phyloP scores from a whole-genome alignment of 2,113 vertebrate genomes.

The Smithornis capensis region DNA sequence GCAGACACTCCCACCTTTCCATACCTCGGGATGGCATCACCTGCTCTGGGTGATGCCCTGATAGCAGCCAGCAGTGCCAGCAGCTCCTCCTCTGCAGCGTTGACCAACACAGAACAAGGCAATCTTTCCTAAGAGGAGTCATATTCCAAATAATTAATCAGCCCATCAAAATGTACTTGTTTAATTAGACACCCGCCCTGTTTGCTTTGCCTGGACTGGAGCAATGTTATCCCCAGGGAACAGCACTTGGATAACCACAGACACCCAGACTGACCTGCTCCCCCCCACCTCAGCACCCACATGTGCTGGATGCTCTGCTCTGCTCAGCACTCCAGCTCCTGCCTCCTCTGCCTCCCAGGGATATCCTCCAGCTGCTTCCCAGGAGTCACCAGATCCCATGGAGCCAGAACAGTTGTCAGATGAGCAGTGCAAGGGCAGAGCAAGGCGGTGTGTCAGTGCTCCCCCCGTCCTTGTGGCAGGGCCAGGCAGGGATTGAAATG shows the following conservation, averaged over 20 bases:
- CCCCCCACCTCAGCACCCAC: fast-evolving
- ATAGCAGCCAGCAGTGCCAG: neutral
- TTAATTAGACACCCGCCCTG: neutral
- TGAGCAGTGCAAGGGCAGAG: neutral
- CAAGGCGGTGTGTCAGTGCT: neutral
- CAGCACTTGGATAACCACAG: fast-evolving
- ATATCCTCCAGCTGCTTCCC: neutral
- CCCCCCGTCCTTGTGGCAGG: neutral
- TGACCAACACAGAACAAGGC: neutral
- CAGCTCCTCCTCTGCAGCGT: neutral
- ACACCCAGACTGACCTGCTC: fast-evolving
- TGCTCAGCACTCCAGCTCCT: neutral
- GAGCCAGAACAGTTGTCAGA: neutral
- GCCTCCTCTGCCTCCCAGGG: neutral
- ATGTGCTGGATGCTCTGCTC: neutral
- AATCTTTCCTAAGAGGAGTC: neutral
- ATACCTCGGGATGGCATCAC: neutral
- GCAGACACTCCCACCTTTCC: neutral
- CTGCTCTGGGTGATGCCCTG: neutral
- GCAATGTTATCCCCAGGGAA: neutral
- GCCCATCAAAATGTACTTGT: neutral
- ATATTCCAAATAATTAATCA: neutral
- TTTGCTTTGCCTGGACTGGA: neutral
- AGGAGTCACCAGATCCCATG: neutral
- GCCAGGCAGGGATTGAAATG: neutral